These are phyloP conservation scores for Hydrotaea cyrtoneurina DNA, from an alignment of 2,888 invertebrate genomes.

Conservation along the genomic window DNA sequence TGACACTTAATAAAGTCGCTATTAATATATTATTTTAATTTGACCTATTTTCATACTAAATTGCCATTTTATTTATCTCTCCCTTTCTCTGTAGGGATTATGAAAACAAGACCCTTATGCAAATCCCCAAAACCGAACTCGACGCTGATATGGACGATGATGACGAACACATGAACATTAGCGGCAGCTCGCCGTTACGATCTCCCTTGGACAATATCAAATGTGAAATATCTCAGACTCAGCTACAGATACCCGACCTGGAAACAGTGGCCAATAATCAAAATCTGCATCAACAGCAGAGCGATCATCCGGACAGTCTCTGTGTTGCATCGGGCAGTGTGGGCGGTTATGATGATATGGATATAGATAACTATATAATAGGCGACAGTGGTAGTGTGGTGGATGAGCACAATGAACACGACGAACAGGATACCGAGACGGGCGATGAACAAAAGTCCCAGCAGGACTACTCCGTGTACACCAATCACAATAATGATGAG, in stretches of 20 bases:
- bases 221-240: constrained; percentile 62
- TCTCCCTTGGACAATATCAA: constrained; percentile 51
- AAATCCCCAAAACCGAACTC: constrained; percentile 73
- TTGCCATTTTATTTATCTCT: neutral
- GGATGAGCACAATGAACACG: constrained; percentile 57
- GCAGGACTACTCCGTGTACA: constrained; percentile 68
- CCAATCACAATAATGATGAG: constrained; percentile 58
- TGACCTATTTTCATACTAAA: too few species aligned
- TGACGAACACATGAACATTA: constrained; percentile 65
- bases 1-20: too few species aligned
- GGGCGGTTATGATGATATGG: constrained; percentile 76
- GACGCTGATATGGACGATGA: constrained; percentile 74
- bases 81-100: constrained; percentile 69
- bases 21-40: too few species aligned
- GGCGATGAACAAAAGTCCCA: constrained; percentile 67
- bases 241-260: constrained; percentile 70
- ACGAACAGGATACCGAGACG: constrained; percentile 59
- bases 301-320: constrained; percentile 56
- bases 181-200: constrained; percentile 64
- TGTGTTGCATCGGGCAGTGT: constrained; percentile 65
- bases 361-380: constrained; percentile 77
- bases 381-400: constrained; percentile 73
- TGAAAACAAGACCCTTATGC: constrained; percentile 71
- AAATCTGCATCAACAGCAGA: constrained; percentile 52
- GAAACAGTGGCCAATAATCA: constrained; percentile 42